These are phyloP conservation scores for Anniella stebbinsi DNA, from an alignment of 2,797 vertebrate genomes.

Conservation along the genomic window DNA sequence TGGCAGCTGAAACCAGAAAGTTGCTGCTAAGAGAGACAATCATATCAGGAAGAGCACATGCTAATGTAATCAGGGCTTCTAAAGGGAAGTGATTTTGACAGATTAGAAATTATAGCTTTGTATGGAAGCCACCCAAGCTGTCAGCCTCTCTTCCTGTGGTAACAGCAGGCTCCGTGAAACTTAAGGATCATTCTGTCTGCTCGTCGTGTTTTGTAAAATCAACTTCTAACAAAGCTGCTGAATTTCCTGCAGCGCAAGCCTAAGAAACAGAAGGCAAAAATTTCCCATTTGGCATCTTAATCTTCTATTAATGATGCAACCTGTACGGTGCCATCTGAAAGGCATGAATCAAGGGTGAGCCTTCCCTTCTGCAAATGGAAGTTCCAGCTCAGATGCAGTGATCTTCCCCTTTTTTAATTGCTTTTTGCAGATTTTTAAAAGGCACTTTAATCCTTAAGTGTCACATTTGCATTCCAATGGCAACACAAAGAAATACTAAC, in stretches of 20 bases:
- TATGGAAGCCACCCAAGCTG: constrained; percentile 76
- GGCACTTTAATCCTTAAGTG: constrained; percentile 72
- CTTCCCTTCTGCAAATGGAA: constrained; percentile 58
- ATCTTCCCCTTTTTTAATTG: constrained; percentile 67
- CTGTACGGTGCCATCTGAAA: constrained; percentile 64
- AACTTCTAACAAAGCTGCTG: constrained; percentile 71
- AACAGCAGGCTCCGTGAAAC: constrained; percentile 77
- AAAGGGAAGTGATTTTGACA: constrained; percentile 79
- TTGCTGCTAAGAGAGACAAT: constrained; percentile 72
- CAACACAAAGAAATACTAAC: constrained; percentile 72
- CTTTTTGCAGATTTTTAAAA: constrained; percentile 72
- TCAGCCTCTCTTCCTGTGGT: constrained; percentile 71
- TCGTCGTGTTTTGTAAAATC: constrained; percentile 74
- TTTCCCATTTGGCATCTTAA: constrained; percentile 71
- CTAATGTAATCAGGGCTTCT: constrained; percentile 79
- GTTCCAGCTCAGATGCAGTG: constrained; percentile 51
- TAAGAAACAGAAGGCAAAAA: constrained; percentile 73
- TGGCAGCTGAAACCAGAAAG: constrained; percentile 72
- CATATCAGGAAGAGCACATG: constrained; percentile 71
- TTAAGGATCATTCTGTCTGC: constrained; percentile 73
- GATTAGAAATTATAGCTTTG: constrained; percentile 78
- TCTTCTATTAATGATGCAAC: constrained; percentile 72
- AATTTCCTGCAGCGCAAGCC: constrained; percentile 73
- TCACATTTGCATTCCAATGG: constrained; percentile 75
- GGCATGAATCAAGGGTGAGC: constrained; percentile 69